A percentile compares a stretch with the other conserved stretches of the same genome.
phyloP scores from a whole-genome alignment of 2,888 invertebrate species.

The Bimastos eiseni region DNA sequence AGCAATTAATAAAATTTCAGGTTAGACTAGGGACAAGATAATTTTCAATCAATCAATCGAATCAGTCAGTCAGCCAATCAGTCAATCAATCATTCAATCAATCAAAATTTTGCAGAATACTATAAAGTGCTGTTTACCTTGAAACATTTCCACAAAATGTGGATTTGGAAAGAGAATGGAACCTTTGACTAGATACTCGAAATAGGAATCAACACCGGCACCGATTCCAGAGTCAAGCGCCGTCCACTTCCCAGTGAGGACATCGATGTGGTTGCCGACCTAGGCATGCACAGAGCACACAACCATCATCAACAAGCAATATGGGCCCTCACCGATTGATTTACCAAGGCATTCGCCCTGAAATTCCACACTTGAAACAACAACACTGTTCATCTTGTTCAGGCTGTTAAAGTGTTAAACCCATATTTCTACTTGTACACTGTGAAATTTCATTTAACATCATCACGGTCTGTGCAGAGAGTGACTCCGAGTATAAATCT shows the following conservation, averaged over 20 bases:
- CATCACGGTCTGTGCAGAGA: no score
- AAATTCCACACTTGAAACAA: background rate
- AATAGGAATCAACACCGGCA: conserved; percentile 90
- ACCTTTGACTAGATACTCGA: conserved; percentile 96
- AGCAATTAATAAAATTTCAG: background rate
- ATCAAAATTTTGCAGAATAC: no score
- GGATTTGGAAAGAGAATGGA: conserved; percentile 86
- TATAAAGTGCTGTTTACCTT: conserved; percentile 62
- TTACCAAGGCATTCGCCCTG: background rate
- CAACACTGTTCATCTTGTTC: background rate
- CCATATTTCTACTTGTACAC: no score
- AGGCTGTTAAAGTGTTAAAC: no score
- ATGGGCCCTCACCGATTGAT: background rate
- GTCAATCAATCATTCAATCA: no score
- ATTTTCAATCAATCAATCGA: no score
- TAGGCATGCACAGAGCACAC: conserved; percentile 59
- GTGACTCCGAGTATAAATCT: no score
- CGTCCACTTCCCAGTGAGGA: conserved; percentile 92
- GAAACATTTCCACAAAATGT: conserved; percentile 86
- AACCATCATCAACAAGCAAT: background rate
- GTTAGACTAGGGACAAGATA: background rate
- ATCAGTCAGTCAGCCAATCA: no score
- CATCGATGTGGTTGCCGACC: conserved; percentile 95
- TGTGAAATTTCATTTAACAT: no score
- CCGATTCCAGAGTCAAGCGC: conserved; percentile 95